A percentile compares a stretch with the other conserved stretches of the same genome.
Conservation (phyloP, 2,888 invertebrate genomes). For the Noctua comes region DNA sequence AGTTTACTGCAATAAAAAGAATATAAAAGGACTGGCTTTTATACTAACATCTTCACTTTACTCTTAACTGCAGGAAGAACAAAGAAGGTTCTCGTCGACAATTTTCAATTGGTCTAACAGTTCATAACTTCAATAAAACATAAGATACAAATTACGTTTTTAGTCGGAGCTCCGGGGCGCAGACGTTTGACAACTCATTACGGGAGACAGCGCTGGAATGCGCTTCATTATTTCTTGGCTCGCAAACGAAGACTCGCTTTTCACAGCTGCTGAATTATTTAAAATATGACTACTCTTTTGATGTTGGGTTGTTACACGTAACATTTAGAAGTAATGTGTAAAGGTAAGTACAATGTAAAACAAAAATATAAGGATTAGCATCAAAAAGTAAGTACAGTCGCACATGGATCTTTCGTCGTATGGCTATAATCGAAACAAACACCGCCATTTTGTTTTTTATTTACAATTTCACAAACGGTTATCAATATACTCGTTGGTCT, state of each 20-base stretch:
- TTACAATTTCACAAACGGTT: not conserved
- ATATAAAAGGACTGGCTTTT: constrained; percentile 14
- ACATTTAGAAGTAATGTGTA: not conserved
- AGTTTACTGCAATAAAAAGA: not conserved
- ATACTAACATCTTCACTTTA: not conserved
- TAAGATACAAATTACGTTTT: constrained; percentile 56
- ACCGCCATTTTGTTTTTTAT: not conserved
- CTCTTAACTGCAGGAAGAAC: not conserved
- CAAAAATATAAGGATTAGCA: not conserved
- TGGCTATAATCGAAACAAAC: not conserved
- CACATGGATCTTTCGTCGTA: not conserved
- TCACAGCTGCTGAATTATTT: constrained; percentile 71
- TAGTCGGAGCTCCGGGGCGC: constrained; percentile 36
- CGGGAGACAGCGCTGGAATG: constrained; percentile 72
- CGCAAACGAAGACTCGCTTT: constrained; percentile 70
- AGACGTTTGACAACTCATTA: constrained; percentile 81
- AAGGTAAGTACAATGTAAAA: not conserved
- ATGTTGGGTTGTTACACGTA: constrained; percentile 40
- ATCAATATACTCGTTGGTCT: too few species aligned
- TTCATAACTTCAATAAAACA: constrained; percentile 54
- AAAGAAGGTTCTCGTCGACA: not conserved
- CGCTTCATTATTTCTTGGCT: constrained; percentile 78
- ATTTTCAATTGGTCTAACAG: constrained; percentile 41
- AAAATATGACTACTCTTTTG: constrained; percentile 57
- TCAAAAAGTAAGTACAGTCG: not conserved